Base-by-base conservation (phyloP, 2,797 vertebrate species). In the Rhadinocentrus ornatus region DNA sequence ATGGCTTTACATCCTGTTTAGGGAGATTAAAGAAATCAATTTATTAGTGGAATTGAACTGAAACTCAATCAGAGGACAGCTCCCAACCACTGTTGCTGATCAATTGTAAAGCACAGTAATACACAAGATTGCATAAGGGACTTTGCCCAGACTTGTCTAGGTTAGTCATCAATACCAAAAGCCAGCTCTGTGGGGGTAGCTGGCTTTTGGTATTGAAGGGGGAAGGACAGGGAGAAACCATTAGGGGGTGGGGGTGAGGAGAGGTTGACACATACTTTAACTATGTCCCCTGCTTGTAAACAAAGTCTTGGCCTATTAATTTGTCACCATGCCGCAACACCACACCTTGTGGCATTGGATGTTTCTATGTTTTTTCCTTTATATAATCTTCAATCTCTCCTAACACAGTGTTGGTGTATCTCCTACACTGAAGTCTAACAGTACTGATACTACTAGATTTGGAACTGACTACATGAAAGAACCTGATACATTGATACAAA, bases 261-360 rank as follows among this genome's bases (percentile, higher is more conserved):
- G 26, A 32, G 24, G 6, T 6, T 10, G 12, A 7, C 74, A 85
- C 6, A 48, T 54, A 24, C 4, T 18, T 59, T 48, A 62, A 64
- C 34, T 73, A 65, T 78, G 31, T 88, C 91, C 78, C 73, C 92
- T 92, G 68, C 77, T 85, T 83, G 80, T 61, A 31, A 60, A 67
- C 32, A 63, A 6, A 5, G 13, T 9, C 29, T 50, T 37, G 27
- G 10, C 10, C 76, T 86, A 55, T 90, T 91, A 90, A 64, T 83
- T 91, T 93, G 92, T 92, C 92, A 93, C 56, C 44, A 22, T 65
- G 27, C 12, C 48, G 24, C 34, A 35, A 29, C 24, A 16, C 6
- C 4, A 29, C 18, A n/a, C 44, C 44, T 9, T 27, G 16, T 27
- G 18, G 27, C 7, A 48, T 18, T 75, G 48, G 62, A 64, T 58